phyloP scores from a whole-genome alignment of 2,797 vertebrate species.

The Australoheros facetus region DNA sequence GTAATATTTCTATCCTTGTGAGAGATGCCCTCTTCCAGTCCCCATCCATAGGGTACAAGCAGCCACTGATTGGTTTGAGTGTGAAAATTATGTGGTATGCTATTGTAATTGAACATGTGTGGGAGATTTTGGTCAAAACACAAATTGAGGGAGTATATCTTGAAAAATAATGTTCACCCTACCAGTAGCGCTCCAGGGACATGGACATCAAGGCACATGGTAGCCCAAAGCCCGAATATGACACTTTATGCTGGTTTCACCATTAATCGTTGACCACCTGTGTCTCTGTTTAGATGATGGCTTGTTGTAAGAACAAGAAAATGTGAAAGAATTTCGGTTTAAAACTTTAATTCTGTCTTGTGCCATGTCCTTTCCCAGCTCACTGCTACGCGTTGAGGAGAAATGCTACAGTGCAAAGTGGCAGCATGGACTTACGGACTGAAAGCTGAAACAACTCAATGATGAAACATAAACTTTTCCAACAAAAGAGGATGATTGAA shows the following conservation, averaged over 20 bases:
- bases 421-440: conserved; percentile 76
- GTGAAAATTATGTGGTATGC: not conserved
- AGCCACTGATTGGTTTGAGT: not conserved
- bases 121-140: fast-evolving
- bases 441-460: conserved; percentile 68
- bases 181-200: not conserved
- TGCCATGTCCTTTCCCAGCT: conserved; percentile 51
- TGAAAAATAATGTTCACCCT: no score
- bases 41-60: not conserved
- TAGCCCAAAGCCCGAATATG: not conserved
- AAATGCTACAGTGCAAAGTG: conserved; percentile 64
- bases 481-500: conserved; percentile 64
- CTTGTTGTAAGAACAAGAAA: not conserved
- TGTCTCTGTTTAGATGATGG: not conserved
- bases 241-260: not conserved
- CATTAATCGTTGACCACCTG: not conserved
- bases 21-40: not conserved
- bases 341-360: not conserved
- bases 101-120: not conserved
- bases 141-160: not conserved
- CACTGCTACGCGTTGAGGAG: conserved; percentile 51
- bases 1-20: not conserved
- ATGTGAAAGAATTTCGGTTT: not conserved
- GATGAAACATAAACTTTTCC: conserved; percentile 72
- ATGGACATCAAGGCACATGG: fast-evolving